Conservation (phyloP, 2,888 invertebrate genomes). For the Clusia tigrina region DNA sequence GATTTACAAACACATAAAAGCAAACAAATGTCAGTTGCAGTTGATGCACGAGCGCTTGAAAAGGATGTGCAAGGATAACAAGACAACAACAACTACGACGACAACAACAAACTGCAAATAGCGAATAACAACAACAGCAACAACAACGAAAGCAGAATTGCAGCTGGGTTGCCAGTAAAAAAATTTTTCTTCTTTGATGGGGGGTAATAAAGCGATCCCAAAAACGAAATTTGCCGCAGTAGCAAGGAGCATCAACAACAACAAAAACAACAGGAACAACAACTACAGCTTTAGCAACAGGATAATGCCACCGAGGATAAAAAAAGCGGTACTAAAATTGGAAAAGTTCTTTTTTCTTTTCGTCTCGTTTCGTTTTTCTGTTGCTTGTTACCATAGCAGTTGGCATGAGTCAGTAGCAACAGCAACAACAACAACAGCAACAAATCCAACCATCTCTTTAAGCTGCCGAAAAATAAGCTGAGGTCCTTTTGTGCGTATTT, state of each 20-base stretch:
- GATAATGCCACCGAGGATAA: constrained; percentile 4
- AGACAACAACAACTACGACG: not conserved
- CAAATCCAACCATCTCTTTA: not conserved
- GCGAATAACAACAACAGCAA: not conserved
- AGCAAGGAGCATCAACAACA: too few species aligned
- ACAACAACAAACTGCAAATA: not conserved
- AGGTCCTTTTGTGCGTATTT: not conserved
- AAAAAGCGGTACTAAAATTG: not conserved
- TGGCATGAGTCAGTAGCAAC: constrained; percentile 1
- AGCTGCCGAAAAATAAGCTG: not conserved
- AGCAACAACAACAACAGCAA: not conserved
- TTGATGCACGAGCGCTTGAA: constrained; percentile 22
- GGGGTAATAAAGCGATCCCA: not conserved
- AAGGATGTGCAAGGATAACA: constrained; percentile 10
- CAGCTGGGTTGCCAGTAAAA: not conserved
- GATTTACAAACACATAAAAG: constrained; percentile 45
- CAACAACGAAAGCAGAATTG: not conserved
- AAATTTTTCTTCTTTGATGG: not conserved
- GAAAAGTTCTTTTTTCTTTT: too few species aligned
- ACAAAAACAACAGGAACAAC: constrained; percentile 5
- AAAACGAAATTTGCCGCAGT: not conserved
- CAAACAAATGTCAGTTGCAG: constrained; percentile 51
- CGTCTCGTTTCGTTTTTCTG: too few species aligned
- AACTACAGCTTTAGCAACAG: not conserved
- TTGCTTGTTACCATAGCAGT: constrained; percentile 1